Evolutionary conservation across 2,113 vertebrate species (phyloP).

Genomic region (Urocynchramus pylzowi): DNA sequence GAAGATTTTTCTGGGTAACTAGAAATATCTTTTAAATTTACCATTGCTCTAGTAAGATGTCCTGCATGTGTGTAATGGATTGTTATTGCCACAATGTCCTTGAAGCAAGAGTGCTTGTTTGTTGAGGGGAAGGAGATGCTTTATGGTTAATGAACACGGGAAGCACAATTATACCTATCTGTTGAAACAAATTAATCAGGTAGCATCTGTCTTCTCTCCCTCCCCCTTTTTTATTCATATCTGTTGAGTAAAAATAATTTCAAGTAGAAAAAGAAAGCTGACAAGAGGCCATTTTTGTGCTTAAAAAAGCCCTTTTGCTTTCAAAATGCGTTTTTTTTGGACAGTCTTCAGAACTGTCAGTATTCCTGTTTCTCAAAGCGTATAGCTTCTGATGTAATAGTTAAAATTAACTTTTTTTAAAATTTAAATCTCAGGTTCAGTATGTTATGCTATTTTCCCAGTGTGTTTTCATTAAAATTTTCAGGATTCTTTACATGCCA

Average conservation of each 20-base stretch:
- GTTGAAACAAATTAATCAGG: neutral
- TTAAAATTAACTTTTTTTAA: neutral
- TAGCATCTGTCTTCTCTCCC: neutral
- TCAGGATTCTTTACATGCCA: neutral
- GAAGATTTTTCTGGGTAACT: constrained; percentile 95
- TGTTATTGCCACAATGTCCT: constrained; percentile 6
- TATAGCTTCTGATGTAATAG: neutral
- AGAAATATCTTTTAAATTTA: neutral
- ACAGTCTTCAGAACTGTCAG: neutral
- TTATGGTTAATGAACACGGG: neutral
- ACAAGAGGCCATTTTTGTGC: neutral
- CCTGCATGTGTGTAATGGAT: neutral
- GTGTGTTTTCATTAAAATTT: neutral
- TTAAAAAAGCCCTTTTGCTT: neutral
- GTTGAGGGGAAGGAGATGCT: neutral
- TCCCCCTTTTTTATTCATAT: neutral
- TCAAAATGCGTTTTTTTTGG: neutral
- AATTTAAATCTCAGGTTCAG: neutral
- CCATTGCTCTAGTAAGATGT: neutral
- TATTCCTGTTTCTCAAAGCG: neutral
- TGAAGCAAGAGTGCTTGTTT: neutral
- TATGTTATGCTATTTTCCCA: neutral
- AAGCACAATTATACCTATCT: neutral
- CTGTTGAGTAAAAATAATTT: neutral
- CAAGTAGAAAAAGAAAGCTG: neutral